Percentiles rank a stretch among this genome's conserved stretches.
phyloP scores from a whole-genome alignment of 2,888 invertebrate genomes.

The Volucella bombylans region DNA sequence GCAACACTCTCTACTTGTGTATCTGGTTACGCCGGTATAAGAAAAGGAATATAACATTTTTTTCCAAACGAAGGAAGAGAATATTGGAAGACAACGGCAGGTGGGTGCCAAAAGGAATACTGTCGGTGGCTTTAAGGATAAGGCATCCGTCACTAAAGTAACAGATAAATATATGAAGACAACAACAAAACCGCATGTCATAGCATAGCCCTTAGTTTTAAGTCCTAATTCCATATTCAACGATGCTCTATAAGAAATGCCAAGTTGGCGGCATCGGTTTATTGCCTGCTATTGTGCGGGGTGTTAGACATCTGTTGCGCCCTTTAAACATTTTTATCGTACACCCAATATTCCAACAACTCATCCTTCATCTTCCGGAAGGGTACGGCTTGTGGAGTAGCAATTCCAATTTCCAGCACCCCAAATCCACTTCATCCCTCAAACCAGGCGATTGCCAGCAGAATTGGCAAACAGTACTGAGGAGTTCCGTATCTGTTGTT shows the following conservation, averaged over 20 bases:
- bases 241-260: slow-evolving; percentile 24
- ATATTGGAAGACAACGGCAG: neutral
- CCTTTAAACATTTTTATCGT: neutral
- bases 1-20: too few species aligned
- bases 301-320: slow-evolving; percentile 52
- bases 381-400: slow-evolving; percentile 15
- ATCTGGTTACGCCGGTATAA: too few species aligned
- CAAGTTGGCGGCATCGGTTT: slow-evolving; percentile 11
- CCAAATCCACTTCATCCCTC: slow-evolving; percentile 8
- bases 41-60: too few species aligned
- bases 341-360: slow-evolving; percentile 31
- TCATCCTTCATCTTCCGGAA: slow-evolving; percentile 34
- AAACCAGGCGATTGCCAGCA: neutral
- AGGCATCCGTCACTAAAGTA: neutral
- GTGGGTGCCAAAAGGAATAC: neutral
- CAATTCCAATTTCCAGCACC: neutral
- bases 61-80: neutral
- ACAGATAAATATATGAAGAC: neutral
- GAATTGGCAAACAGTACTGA: neutral
- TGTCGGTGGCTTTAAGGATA: slow-evolving; percentile 22
- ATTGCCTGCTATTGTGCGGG: neutral
- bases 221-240: slow-evolving; percentile 23
- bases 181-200: slow-evolving; percentile 9
- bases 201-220: slow-evolving; percentile 11
- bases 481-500: neutral